Conservation (phyloP, 1,140 invertebrate species). For the Phymorhynchus buccinoides region DNA sequence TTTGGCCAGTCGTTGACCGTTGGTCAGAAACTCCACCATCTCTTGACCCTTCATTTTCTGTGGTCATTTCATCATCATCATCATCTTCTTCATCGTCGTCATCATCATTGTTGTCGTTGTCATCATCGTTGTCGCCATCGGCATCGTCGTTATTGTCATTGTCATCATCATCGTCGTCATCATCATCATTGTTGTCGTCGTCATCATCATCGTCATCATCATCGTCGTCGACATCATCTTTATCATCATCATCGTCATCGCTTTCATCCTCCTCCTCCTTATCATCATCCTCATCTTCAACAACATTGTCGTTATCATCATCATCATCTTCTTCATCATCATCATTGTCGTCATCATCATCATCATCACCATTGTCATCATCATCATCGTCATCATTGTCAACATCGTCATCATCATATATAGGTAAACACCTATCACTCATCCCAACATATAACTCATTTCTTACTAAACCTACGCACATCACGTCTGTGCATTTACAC, state of each 20-base stretch:
- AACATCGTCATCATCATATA: not conserved
- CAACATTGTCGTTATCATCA: not conserved
- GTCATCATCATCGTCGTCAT: not conserved
- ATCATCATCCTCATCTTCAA: not conserved
- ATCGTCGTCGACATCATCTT: not conserved
- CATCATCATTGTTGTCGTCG: not conserved
- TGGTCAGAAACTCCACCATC: conserved; percentile 68
- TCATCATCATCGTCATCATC: not conserved
- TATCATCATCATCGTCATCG: not conserved
- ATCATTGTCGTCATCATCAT: not conserved
- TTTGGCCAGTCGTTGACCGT: conserved; percentile 59
- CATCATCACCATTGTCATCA: not conserved
- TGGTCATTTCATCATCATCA: conserved; percentile 14
- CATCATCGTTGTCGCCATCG: not conserved
- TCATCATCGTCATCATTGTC: not conserved
- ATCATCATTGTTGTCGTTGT: not conserved
- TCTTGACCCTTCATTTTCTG: conserved; percentile 70
- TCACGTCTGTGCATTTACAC: too few species aligned
- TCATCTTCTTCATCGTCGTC: not conserved
- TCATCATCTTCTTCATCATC: not conserved
- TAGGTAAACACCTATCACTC: not conserved
- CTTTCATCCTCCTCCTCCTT: not conserved
- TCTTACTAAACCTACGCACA: too few species aligned
- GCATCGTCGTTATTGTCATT: not conserved
- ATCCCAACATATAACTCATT: too few species aligned